Conservation (phyloP, 2,888 invertebrate genomes). For the Lasioglossum zephyrum region DNA sequence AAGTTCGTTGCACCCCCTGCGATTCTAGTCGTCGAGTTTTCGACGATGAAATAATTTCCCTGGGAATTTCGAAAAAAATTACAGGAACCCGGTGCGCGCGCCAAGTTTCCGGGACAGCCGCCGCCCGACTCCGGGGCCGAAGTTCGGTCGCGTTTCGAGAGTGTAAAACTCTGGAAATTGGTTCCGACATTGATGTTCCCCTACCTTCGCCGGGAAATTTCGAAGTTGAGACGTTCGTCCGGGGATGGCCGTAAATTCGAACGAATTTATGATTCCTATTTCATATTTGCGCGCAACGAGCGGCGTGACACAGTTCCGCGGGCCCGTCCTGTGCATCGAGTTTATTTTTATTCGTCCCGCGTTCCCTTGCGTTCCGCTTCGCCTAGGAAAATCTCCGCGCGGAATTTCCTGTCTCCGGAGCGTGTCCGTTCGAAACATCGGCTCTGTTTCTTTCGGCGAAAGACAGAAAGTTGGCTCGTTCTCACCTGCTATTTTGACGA, state of each 20-base stretch:
- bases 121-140: not conserved
- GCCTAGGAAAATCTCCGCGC: slow-evolving; percentile 18
- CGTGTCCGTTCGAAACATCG: not conserved
- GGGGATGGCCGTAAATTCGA: slow-evolving; percentile 41
- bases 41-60: not conserved
- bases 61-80: slow-evolving; percentile 31
- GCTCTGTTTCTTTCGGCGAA: not conserved
- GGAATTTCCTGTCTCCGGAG: not conserved
- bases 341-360: slow-evolving; percentile 9
- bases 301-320: slow-evolving; percentile 34
- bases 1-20: not conserved
- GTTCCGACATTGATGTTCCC: slow-evolving; percentile 51
- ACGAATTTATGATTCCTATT: slow-evolving; percentile 50
- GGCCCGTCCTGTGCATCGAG: slow-evolving; percentile 29
- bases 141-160: slow-evolving; percentile 18
- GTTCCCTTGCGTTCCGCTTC: not conserved
- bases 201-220: slow-evolving; percentile 10
- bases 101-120: slow-evolving; percentile 16
- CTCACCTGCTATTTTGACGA: slow-evolving; percentile 20
- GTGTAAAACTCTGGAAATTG: slow-evolving; percentile 51
- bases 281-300: slow-evolving; percentile 39
- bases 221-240: slow-evolving; percentile 47
- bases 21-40: not conserved
- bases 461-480: not conserved
- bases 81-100: not conserved